Evolutionary conservation across 2,888 invertebrate species (phyloP).

Genomic region (Melipona bicolor): DNA sequence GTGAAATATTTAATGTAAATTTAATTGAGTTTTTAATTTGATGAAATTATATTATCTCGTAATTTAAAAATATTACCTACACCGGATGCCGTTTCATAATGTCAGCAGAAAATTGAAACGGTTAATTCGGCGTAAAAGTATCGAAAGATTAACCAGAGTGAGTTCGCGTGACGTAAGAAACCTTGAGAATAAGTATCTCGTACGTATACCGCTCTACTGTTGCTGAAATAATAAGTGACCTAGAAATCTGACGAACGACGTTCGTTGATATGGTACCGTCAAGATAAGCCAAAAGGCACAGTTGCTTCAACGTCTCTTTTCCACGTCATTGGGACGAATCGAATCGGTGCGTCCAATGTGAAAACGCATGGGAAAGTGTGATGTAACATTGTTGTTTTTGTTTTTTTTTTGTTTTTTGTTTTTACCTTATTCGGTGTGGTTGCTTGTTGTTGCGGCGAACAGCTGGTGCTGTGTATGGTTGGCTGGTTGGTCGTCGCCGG

Average conservation of each 20-base stretch:
- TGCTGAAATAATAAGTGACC: slow-evolving; percentile 3
- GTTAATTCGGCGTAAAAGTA: neutral
- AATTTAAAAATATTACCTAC: no score
- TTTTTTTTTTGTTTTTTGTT: neutral
- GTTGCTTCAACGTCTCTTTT: neutral
- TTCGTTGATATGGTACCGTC: neutral
- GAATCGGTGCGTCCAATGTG: neutral
- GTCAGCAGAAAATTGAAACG: neutral
- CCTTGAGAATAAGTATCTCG: neutral
- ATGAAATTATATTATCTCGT: no score
- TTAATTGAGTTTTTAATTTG: no score
- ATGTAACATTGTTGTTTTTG: slow-evolving; percentile 32
- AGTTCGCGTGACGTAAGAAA: neutral
- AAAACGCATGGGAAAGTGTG: slow-evolving; percentile 18
- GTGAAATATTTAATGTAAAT: no score
- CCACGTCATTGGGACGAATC: neutral
- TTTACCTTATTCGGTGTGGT: slow-evolving; percentile 83
- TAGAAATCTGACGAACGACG: neutral
- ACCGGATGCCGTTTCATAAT: neutral
- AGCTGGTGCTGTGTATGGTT: slow-evolving; percentile 81
- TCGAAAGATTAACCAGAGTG: no score
- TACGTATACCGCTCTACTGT: no score
- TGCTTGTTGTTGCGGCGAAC: slow-evolving; percentile 83
- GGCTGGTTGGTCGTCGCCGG: slow-evolving; percentile 79
- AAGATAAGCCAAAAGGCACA: neutral